phyloP scores from a whole-genome alignment of 2,113 vertebrate genomes.

The Burhinus bistriatus region DNA sequence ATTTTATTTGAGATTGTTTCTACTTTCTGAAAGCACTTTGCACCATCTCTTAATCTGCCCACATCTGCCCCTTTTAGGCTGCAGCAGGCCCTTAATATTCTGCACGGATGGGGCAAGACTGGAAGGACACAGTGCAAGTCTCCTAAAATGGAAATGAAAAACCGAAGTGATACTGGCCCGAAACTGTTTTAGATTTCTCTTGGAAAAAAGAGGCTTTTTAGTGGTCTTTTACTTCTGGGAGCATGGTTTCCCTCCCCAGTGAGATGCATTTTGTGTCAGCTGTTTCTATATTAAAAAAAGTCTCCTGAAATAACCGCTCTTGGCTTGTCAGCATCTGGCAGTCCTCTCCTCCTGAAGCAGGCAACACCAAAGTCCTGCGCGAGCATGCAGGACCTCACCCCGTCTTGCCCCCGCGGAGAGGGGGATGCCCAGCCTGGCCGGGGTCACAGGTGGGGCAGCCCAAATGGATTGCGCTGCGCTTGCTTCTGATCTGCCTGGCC shows the following conservation, averaged over 20 bases:
- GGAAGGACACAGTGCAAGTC: neutral
- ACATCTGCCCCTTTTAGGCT: neutral
- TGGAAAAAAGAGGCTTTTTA: conserved; percentile 14
- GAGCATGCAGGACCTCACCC: conserved; percentile 8
- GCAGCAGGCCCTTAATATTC: neutral
- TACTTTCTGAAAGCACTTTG: conserved; percentile 31
- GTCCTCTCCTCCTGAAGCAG: neutral
- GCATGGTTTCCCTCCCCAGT: conserved; percentile 26
- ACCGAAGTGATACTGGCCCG: neutral
- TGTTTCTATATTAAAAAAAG: conserved; percentile 51
- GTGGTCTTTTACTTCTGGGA: conserved; percentile 52
- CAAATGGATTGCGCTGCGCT: neutral
- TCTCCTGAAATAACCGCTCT: conserved; percentile 28
- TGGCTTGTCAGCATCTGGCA: conserved; percentile 53
- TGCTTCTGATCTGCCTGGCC: neutral
- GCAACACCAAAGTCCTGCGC: neutral
- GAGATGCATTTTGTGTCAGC: conserved; percentile 53
- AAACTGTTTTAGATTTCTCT: neutral
- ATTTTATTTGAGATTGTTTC: conserved; percentile 24
- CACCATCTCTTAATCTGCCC: neutral
- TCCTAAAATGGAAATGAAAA: conserved; percentile 52
- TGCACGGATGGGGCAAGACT: neutral
- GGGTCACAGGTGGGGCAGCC: conserved; percentile 66
- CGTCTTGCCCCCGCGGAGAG: neutral
- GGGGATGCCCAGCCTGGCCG: conserved; percentile 15